Evolutionary conservation across 2,888 invertebrate genomes (phyloP).

Genomic region (Leptogaster cylindrica): DNA sequence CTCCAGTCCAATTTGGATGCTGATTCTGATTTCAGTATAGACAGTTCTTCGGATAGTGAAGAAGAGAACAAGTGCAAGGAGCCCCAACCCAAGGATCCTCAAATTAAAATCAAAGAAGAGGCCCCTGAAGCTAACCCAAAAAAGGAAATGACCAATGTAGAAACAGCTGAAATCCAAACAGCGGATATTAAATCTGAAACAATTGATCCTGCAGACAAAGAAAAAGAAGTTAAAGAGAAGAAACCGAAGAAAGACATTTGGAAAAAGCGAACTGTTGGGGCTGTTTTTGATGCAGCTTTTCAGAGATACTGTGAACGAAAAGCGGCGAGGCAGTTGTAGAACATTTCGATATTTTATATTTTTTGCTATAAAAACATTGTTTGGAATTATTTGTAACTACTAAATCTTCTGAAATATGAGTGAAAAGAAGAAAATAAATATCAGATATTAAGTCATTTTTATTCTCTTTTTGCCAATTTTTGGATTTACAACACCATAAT

Average conservation of each 20-base stretch:
- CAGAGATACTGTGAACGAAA: slow-evolving; percentile 79
- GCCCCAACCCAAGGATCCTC: slow-evolving; percentile 12
- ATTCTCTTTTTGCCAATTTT: slow-evolving; percentile 51
- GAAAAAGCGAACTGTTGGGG: slow-evolving; percentile 84
- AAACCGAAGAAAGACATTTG: slow-evolving; percentile 73
- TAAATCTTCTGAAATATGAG: background rate
- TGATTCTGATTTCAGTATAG: slow-evolving; percentile 76
- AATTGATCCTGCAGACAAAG: slow-evolving; percentile 45
- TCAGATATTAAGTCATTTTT: background rate
- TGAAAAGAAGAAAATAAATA: background rate
- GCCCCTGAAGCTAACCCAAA: background rate
- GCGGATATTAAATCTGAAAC: slow-evolving; percentile 47
- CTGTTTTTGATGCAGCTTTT: slow-evolving; percentile 76
- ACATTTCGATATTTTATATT: slow-evolving; percentile 47
- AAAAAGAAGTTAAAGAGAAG: slow-evolving; percentile 50
- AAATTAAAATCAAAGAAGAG: slow-evolving; percentile 40
- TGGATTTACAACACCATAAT: slow-evolving; percentile 59
- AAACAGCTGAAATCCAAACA: slow-evolving; percentile 44
- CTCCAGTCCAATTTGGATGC: slow-evolving; percentile 72
- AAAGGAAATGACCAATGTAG: slow-evolving; percentile 25
- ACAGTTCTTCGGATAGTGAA: slow-evolving; percentile 64
- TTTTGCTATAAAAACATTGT: no score
- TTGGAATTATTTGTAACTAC: no score
- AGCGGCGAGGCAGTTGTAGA: slow-evolving; percentile 66
- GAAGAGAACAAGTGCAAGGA: slow-evolving; percentile 39